Conservation (phyloP, 2,888 invertebrate genomes). For the Coelinius sp. region DNA sequence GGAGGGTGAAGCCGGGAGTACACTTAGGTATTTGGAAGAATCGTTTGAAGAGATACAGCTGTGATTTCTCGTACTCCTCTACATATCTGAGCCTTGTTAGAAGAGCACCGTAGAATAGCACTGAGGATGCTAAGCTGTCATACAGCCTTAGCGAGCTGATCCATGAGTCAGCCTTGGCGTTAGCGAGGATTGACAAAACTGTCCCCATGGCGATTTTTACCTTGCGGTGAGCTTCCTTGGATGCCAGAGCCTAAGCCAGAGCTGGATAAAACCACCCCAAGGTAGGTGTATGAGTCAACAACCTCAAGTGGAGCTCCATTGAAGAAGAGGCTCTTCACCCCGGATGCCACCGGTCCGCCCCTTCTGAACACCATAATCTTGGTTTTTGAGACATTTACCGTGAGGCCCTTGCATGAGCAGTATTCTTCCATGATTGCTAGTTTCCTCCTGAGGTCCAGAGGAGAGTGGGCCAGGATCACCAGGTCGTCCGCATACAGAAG, state of each 20-base stretch:
- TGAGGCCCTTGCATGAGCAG: slow-evolving; percentile 16
- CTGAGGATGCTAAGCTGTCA: no score
- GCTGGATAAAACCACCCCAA: slow-evolving; percentile 18
- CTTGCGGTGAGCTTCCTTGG: no score
- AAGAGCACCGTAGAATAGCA: no score
- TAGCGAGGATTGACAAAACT: no score
- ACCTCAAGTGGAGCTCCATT: neutral
- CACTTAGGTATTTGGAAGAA: slow-evolving; percentile 1
- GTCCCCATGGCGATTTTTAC: no score
- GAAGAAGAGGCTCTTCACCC: neutral
- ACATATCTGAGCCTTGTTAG: neutral
- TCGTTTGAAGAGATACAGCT: slow-evolving; percentile 8
- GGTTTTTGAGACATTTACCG: slow-evolving; percentile 28
- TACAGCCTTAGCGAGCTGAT: no score
- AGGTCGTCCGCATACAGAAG: slow-evolving; percentile 35
- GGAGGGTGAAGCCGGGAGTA: slow-evolving; percentile 4
- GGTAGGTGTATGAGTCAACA: slow-evolving; percentile 15
- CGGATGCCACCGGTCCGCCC: neutral
- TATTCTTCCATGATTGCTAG: slow-evolving; percentile 29
- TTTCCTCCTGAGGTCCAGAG: slow-evolving; percentile 36
- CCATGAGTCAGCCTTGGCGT: no score
- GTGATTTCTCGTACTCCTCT: slow-evolving; percentile 5
- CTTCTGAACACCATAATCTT: slow-evolving; percentile 23
- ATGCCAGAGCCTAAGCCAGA: neutral
- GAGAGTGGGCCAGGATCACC: slow-evolving; percentile 40